These are phyloP conservation scores for Avahi laniger DNA, from an alignment of 2,797 vertebrate genomes.

Conservation along the genomic window DNA sequence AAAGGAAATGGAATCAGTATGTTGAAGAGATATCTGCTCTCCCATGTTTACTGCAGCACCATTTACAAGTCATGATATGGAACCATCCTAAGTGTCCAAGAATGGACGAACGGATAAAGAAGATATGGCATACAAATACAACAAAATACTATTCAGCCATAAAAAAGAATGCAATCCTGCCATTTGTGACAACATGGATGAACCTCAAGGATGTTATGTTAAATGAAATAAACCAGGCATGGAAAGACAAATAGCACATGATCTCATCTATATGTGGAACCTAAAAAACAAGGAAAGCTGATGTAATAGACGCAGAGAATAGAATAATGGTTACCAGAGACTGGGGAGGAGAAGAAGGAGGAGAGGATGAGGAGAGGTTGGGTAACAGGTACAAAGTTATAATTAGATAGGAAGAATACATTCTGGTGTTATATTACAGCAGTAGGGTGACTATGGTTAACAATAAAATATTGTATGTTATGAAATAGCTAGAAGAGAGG, in stretches of 20 bases:
- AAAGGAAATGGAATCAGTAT: neutral
- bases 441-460: neutral
- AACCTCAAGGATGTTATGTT: neutral
- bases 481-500: neutral
- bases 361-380: neutral
- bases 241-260: neutral
- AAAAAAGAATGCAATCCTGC: neutral
- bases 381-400: neutral
- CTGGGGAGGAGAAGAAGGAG: too few relatives aligned
- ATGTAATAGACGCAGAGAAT: neutral
- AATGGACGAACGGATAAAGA: neutral
- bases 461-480: neutral
- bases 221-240: neutral
- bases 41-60: neutral
- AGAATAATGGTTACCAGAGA: neutral
- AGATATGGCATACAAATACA: neutral
- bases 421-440: neutral
- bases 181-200: neutral
- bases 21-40: neutral
- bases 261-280: neutral
- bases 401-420: neutral
- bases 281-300: neutral
- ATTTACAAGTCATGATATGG: neutral
- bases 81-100: neutral
- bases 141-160: neutral